Evolutionary conservation across 2,888 invertebrate species (phyloP), one percentile per base, ranked within the genome.

Genomic region (Eucera pruinosa): DNA sequence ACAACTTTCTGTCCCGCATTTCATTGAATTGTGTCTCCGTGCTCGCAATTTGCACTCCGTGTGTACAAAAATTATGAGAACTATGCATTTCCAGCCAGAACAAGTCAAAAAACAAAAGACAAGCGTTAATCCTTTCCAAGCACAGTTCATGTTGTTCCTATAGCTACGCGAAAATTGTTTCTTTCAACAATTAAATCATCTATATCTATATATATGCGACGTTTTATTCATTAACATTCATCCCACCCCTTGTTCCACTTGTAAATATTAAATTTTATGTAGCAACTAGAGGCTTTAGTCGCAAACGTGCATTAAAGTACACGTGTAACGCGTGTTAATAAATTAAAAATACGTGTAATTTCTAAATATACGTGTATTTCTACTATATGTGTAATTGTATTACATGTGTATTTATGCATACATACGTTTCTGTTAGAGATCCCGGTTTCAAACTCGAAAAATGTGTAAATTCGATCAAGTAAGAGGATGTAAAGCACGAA

Each of bases 81-180:
- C 45, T 47, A 57, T 72, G 82, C 86, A 74, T 82, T 84, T 81
- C 67, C 79, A 79, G 80, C 61, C 66, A 57, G 66, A 47, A 47
- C 36, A 57, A 73, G 70, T 80, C 55, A 70, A 67, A 79, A 60
- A 58, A 45, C 50, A 66, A 60, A 68, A 75, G 68, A 71, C 69
- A 80, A 60, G 78, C 71, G 80, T 85, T 83, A 83, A 87, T 87
- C 83, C 86, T 88, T 85, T 88, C 87, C 83, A 86, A 89, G 85
- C 87, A 89, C 87, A 86, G 89, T 90, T 88, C 89, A 90, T 89
- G 90, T 89, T 90, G 90, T 90, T 90, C 90, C 90, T 90, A 89
- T 88, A 89, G 88, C 86, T 89, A 87, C 86, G 87, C 89, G 82
- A 83, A 87, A 86, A 88, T 88, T 88, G 87, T 90, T 90, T 89